Percentiles rank a stretch among this genome's conserved stretches.
phyloP scores from a whole-genome alignment of 1,140 invertebrate species.

The Ptiloglossa arizonensis region DNA sequence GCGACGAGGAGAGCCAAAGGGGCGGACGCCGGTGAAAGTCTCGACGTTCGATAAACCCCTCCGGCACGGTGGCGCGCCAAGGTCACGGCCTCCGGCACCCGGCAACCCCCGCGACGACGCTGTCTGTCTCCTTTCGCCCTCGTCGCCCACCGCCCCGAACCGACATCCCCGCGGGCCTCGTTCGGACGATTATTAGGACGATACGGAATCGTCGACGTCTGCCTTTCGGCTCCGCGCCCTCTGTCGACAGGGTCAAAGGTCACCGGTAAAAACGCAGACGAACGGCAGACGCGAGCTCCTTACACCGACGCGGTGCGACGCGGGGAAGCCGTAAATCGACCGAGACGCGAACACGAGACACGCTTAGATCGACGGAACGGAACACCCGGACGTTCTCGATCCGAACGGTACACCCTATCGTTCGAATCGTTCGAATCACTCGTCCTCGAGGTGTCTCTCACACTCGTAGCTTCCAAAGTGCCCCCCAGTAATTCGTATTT shows the following conservation, averaged over 20 bases:
- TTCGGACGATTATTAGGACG: slow-evolving; percentile 68
- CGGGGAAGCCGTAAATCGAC: no score
- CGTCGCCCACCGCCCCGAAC: slow-evolving; percentile 30
- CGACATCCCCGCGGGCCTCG: slow-evolving; percentile 23
- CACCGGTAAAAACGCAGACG: neutral
- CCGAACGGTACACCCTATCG: no score
- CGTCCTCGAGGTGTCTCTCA: no score
- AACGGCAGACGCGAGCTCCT: neutral
- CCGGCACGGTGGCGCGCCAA: slow-evolving; percentile 63
- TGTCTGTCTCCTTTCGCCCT: slow-evolving; percentile 27
- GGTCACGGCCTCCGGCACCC: slow-evolving; percentile 76
- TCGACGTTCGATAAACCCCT: slow-evolving; percentile 76
- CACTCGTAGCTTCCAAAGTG: no score
- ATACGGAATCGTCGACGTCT: slow-evolving; percentile 69
- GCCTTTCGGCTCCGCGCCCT: neutral
- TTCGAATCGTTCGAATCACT: no score
- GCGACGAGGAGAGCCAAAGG: slow-evolving; percentile 67
- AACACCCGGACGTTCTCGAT: no score
- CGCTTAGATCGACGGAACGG: neutral
- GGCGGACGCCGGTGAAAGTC: slow-evolving; percentile 73
- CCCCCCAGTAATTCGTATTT: no score
- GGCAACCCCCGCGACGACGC: slow-evolving; percentile 57
- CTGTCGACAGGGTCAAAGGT: slow-evolving; percentile 58
- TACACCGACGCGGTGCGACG: no score
- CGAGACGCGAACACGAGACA: neutral